phyloP scores from a whole-genome alignment of 92 coral and sea anemone genomes.

The Heteractis magnifica region DNA sequence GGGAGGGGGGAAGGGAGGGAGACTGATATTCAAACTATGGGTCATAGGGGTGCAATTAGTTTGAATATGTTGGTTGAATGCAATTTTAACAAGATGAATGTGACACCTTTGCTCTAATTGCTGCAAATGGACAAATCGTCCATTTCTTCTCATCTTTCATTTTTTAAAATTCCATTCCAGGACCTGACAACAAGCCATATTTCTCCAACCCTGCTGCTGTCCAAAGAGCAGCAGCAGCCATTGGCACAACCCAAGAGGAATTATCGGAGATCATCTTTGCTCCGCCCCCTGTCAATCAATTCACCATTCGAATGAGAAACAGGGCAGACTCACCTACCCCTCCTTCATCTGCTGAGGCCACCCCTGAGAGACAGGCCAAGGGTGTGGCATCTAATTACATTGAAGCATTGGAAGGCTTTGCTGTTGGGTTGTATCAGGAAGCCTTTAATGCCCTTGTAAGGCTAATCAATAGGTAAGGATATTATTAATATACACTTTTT shows the following conservation, averaged over 20 bases:
- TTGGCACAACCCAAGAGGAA: constrained; percentile 88
- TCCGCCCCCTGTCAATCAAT: constrained; percentile 94
- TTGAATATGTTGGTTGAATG: too few species aligned
- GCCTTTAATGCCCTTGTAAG: constrained; percentile 75
- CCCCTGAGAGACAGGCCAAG: constrained; percentile 74
- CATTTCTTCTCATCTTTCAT: background rate
- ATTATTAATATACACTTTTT: background rate
- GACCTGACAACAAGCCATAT: constrained; percentile 91
- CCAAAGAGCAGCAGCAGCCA: constrained; percentile 86
- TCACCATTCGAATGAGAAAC: constrained; percentile 77
- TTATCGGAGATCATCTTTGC: constrained; percentile 93
- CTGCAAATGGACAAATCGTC: background rate
- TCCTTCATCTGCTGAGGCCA: constrained; percentile 57
- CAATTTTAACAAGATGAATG: too few species aligned
- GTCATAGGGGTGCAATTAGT: background rate
- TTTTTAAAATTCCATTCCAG: constrained; percentile 31
- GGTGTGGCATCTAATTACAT: constrained; percentile 68
- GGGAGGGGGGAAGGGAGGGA: too few species aligned
- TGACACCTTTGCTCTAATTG: too few species aligned
- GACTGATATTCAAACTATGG: too few species aligned
- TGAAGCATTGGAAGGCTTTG: constrained; percentile 94
- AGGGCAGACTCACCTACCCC: constrained; percentile 62
- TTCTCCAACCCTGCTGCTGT: constrained; percentile 95
- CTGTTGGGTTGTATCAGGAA: constrained; percentile 93
- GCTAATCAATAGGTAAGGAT: constrained; percentile 78